These are phyloP conservation scores for Metalampra italica DNA, from an alignment of 2,888 invertebrate genomes.

Conservation along the genomic window DNA sequence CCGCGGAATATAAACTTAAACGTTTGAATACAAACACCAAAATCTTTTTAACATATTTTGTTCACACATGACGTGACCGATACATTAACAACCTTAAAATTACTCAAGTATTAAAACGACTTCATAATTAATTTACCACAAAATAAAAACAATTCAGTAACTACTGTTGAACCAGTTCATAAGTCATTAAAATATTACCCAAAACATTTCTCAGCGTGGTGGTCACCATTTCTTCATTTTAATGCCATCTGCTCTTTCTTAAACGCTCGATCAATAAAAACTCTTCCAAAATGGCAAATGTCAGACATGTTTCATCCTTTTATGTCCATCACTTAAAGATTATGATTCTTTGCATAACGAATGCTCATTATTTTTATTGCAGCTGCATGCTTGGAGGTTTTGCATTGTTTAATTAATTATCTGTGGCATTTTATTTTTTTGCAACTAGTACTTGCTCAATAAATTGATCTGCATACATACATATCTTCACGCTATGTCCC, in stretches of 20 bases:
- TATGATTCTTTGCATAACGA: neutral
- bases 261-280: neutral
- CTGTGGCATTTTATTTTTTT: neutral
- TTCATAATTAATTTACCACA: too few relatives aligned
- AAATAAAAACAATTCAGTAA: too few relatives aligned
- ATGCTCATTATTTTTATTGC: neutral
- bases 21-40: too few relatives aligned
- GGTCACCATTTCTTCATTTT: neutral
- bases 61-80: too few relatives aligned
- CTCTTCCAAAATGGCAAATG: neutral
- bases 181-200: too few relatives aligned
- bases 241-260: neutral
- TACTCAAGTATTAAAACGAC: too few relatives aligned
- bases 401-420: neutral
- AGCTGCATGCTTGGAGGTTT: neutral
- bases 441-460: neutral
- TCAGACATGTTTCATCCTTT: neutral
- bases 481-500: too few relatives aligned
- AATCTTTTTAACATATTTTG: too few relatives aligned
- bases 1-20: too few relatives aligned
- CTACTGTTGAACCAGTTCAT: too few relatives aligned
- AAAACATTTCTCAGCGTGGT: neutral
- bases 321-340: neutral
- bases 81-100: too few relatives aligned
- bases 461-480: too few relatives aligned